Conservation (phyloP, 2,113 vertebrate species). For the Notiomystis cincta region DNA sequence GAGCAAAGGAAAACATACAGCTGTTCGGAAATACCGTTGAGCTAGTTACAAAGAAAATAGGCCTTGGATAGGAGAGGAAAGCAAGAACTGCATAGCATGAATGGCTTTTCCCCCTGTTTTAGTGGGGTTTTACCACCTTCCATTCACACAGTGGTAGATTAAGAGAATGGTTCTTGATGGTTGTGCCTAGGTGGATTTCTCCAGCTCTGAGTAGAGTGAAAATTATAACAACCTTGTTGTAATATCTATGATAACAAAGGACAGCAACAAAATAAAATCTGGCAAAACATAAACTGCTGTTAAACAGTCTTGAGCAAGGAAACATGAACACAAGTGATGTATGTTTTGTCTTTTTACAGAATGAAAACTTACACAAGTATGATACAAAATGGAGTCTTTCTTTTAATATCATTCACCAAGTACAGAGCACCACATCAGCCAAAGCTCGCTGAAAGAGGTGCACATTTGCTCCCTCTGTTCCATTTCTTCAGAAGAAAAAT, state of each 20-base stretch:
- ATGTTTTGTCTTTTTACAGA: neutral
- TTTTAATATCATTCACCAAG: neutral
- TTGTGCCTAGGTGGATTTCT: neutral
- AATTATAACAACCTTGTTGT: neutral
- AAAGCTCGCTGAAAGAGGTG: neutral
- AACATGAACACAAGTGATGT: neutral
- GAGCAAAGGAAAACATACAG: neutral
- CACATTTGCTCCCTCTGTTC: neutral
- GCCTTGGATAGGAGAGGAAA: neutral
- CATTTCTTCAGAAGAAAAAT: neutral
- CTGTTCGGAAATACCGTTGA: neutral
- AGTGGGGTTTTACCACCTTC: neutral
- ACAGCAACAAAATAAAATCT: neutral
- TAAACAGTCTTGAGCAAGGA: neutral
- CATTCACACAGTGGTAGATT: neutral
- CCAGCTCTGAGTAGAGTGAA: neutral
- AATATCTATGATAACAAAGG: neutral
- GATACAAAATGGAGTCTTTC: neutral
- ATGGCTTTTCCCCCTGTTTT: neutral
- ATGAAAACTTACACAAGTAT: neutral
- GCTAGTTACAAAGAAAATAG: neutral
- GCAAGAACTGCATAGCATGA: neutral
- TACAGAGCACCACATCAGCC: neutral
- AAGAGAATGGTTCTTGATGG: neutral
- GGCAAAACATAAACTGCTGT: neutral